These are phyloP conservation scores for Micoletzkya japonica DNA, from an alignment of 2,888 invertebrate genomes.

Conservation along the genomic window DNA sequence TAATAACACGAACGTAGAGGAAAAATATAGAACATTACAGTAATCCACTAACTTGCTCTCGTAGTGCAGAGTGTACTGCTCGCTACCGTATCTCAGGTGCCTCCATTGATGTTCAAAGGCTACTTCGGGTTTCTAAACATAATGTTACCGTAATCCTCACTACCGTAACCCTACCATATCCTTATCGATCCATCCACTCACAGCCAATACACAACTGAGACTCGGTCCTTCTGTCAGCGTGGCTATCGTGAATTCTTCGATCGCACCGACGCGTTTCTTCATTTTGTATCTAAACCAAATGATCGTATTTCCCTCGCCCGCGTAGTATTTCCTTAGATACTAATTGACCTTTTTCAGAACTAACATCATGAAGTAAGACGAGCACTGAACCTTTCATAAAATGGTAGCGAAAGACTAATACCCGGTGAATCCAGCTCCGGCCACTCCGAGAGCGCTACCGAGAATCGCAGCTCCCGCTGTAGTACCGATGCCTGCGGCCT, in stretches of 20 bases:
- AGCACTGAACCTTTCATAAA: no score
- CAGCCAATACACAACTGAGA: constrained; percentile 72
- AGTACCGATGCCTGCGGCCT: constrained; percentile 68
- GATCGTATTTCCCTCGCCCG: no score
- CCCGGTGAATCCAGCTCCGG: constrained; percentile 75
- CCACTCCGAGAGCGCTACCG: constrained; percentile 73
- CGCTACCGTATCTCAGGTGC: constrained; percentile 69
- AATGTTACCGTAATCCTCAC: not conserved
- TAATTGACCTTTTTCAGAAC: not conserved
- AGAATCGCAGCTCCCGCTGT: constrained; percentile 70
- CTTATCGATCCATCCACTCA: constrained; percentile 74
- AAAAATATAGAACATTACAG: no score
- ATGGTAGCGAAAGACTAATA: constrained; percentile 52
- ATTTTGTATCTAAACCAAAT: constrained; percentile 68
- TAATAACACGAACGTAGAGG: no score
- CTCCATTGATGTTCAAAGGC: constrained; percentile 70
- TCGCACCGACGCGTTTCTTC: constrained; percentile 74
- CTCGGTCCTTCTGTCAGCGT: constrained; percentile 65
- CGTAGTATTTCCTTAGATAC: not conserved
- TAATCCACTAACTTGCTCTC: constrained; percentile 73
- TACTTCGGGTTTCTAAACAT: constrained; percentile 46
- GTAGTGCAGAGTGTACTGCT: constrained; percentile 74
- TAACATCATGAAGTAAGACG: no score
- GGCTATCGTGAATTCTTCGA: constrained; percentile 74
- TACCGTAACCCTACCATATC: constrained; percentile 58